Percentiles rank a stretch among this genome's conserved stretches.
Evolutionary conservation across 30 jellyfish, hydroid and myxozoan genomes (phyloP).

Genomic region (Catostylus mosaicus): DNA sequence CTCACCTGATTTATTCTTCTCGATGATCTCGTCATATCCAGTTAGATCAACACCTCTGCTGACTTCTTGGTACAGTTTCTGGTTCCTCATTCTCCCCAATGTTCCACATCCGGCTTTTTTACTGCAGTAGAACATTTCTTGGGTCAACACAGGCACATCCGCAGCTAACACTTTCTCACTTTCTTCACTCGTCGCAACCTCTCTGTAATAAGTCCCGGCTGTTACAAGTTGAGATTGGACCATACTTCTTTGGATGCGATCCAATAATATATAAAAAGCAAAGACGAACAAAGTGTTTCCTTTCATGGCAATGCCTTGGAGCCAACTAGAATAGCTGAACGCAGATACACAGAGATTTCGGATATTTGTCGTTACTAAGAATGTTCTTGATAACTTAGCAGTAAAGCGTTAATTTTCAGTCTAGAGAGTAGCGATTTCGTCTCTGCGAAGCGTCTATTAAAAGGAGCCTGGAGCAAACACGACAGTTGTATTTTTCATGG

Average conservation of each 20-base stretch:
- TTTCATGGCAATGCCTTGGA: too few relatives aligned
- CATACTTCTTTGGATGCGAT: neutral
- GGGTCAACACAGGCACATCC: neutral
- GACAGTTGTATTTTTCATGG: too few relatives aligned
- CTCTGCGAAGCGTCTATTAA: too few relatives aligned
- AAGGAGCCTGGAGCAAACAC: too few relatives aligned
- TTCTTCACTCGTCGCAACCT: neutral
- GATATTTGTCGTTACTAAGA: too few relatives aligned
- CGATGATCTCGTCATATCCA: slow-evolving; percentile 14
- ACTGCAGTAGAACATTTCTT: slow-evolving; percentile 38
- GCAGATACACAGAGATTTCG: too few relatives aligned
- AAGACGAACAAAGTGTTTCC: neutral
- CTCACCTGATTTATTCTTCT: slow-evolving; percentile 45
- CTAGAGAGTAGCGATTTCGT: too few relatives aligned
- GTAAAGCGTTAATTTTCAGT: too few relatives aligned
- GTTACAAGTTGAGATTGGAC: slow-evolving; percentile 6
- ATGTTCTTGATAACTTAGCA: too few relatives aligned
- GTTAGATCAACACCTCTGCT: neutral
- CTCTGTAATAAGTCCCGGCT: slow-evolving; percentile 13
- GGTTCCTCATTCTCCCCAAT: slow-evolving; percentile 15
- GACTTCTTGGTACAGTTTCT: neutral
- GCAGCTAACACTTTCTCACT: neutral
- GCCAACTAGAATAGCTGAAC: too few relatives aligned
- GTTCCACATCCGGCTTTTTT: neutral
- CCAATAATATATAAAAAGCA: neutral